Evolutionary conservation across 1,140 invertebrate genomes (phyloP), one percentile per base, ranked within the genome.

Genomic region (Ostrea edulis): DNA sequence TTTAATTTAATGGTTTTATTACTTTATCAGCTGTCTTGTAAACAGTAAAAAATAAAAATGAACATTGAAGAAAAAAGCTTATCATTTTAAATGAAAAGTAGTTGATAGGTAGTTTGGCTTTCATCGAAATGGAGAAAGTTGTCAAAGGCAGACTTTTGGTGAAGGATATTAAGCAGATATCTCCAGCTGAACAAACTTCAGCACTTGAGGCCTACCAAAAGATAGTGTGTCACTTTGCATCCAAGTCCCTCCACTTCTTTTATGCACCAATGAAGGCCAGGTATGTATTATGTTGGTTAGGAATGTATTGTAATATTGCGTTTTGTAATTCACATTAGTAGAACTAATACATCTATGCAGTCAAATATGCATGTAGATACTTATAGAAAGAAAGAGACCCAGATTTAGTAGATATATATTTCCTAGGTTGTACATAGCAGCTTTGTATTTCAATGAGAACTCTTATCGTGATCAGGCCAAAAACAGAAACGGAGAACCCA

Each of bases 191-290:
- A 25, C 84, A 85, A 53, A 88, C 84, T 51, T 88, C 71, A 2
- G 58, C 68, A 25, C 52, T 88, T 11, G 87, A 88, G 62, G 9
- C 87, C 5, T 88, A 82, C 52, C 87, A 86, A 22, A 85, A 86
- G 17, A 68, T 85, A 0, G 29, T 88, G 51, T 85, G 84, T 81
- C 12, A 82, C 20, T 88, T 88, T 88, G 84, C 71, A 20, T 84
- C 71, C 17, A 85, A 88, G 17, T 44, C 55, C 2, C 29, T 51
- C 17, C 71, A 88, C 44, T 88, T 54, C 84, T 58, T 62, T 22
- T 81, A 88, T 86, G 29, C 22, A 3, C 14, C 81, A 20, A 86
- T 82, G 77, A 58, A 83, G n/a, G n/a, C n/a, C n/a, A n/a, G n/a
- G n/a, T n/a, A n/a, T n/a, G 58, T 44, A 44, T 44, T 44, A 44